Conservation (phyloP, 1,140 invertebrate genomes). For the Euura lappo region DNA sequence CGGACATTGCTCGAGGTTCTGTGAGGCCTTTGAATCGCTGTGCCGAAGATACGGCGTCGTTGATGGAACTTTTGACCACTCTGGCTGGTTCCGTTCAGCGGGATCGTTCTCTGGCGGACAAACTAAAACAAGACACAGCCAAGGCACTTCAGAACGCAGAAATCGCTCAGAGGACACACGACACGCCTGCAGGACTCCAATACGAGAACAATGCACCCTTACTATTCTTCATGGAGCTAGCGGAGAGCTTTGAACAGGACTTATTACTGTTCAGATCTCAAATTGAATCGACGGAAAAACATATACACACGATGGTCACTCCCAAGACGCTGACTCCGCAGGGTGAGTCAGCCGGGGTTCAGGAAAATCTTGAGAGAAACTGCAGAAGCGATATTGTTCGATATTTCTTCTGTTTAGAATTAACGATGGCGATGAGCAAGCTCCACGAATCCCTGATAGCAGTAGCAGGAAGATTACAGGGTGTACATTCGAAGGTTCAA, state of each 20-base stretch:
- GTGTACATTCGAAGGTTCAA: conserved; percentile 76
- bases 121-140: conserved; percentile 76
- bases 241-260: conserved; percentile 75
- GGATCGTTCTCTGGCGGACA: conserved; percentile 71
- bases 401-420: conserved; percentile 63
- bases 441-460: conserved; percentile 86
- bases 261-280: conserved; percentile 73
- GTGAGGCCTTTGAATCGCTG: conserved; percentile 72
- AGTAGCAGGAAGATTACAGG: conserved; percentile 82
- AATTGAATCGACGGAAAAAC: conserved; percentile 76
- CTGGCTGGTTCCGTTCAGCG: conserved; percentile 66
- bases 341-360: conserved; percentile 57
- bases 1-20: conserved; percentile 79
- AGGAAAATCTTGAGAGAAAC: background rate
- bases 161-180: conserved; percentile 80
- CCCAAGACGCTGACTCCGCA: conserved; percentile 71
- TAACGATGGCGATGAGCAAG: conserved; percentile 75
- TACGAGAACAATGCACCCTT: conserved; percentile 79
- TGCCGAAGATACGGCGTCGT: conserved; percentile 67
- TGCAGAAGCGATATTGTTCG: background rate
- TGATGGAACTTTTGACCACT: conserved; percentile 71
- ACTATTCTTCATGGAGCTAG: conserved; percentile 75
- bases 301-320: conserved; percentile 72
- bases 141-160: conserved; percentile 77
- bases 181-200: conserved; percentile 76